These are phyloP conservation scores for Thunnus albacares DNA, from an alignment of 2,797 vertebrate genomes.

Conservation along the genomic window DNA sequence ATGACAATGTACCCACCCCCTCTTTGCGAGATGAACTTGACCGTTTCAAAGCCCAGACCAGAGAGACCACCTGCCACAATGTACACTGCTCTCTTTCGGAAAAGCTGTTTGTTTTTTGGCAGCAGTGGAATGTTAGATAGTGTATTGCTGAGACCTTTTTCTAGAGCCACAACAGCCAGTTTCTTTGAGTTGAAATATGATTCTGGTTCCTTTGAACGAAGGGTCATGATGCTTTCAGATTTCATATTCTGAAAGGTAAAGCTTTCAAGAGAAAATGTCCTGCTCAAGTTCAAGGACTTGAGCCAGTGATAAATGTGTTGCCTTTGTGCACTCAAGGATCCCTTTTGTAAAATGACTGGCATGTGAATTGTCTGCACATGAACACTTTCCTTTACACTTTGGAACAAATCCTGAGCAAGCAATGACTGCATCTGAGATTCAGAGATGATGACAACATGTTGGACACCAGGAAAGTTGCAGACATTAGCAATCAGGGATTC, in stretches of 20 bases:
- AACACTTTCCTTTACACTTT: conserved; percentile 73
- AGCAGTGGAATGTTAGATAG: conserved; percentile 83
- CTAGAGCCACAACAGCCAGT: conserved; percentile 79
- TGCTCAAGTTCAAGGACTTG: conserved; percentile 76
- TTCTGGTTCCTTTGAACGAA: conserved; percentile 24
- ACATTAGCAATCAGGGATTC: conserved; percentile 69
- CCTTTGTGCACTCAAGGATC: conserved; percentile 75
- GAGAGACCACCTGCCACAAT: conserved; percentile 90
- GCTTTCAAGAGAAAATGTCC: conserved; percentile 67
- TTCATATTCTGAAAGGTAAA: conserved; percentile 79
- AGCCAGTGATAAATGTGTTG: conserved; percentile 83
- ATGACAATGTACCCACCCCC: conserved; percentile 86
- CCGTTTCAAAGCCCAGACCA: conserved; percentile 91
- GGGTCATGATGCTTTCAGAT: conserved; percentile 45
- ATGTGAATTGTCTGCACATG: conserved; percentile 79
- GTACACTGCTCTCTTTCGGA: conserved; percentile 85
- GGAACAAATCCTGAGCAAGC: conserved; percentile 60
- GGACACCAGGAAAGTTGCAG: conserved; percentile 67
- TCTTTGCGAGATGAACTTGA: conserved; percentile 89
- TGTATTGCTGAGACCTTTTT: conserved; percentile 33
- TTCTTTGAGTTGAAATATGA: conserved; percentile 84
- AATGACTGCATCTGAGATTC: conserved; percentile 64
- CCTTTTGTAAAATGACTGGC: conserved; percentile 85
- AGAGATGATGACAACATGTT: conserved; percentile 82
- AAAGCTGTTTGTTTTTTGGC: conserved; percentile 74